A percentile compares a stretch with the other conserved stretches of the same genome.
Conservation (phyloP, 2,888 invertebrate species). For the Unio pictorum region DNA sequence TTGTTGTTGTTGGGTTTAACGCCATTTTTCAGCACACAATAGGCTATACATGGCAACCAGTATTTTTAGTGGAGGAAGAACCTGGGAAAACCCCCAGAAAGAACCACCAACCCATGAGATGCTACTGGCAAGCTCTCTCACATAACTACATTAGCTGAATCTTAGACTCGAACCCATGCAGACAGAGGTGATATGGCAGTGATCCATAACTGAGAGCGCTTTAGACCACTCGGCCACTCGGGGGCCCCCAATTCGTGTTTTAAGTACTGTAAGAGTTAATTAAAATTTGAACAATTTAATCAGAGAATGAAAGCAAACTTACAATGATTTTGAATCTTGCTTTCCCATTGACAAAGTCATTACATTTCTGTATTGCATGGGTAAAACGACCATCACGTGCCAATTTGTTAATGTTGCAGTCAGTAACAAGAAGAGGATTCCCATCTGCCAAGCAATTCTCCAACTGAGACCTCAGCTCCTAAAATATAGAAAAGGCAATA, state of each 20-base stretch:
- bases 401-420: constrained; percentile 64
- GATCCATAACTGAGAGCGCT: too few relatives aligned
- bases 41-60: too few relatives aligned
- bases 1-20: too few relatives aligned
- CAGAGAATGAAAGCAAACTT: constrained; percentile 23
- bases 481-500: constrained; percentile 10
- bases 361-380: constrained; percentile 61
- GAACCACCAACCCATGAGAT: too few relatives aligned
- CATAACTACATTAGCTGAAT: too few relatives aligned
- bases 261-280: not conserved
- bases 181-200: too few relatives aligned
- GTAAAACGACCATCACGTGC: constrained; percentile 61
- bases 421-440: constrained; percentile 66
- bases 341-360: constrained; percentile 63
- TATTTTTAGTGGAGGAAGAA: too few relatives aligned
- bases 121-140: too few relatives aligned
- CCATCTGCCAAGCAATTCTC: constrained; percentile 71
- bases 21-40: too few relatives aligned
- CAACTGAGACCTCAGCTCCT: constrained; percentile 70
- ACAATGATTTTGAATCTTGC: constrained; percentile 69
- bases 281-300: not conserved
- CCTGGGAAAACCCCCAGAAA: too few relatives aligned
- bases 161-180: too few relatives aligned
- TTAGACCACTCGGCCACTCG: too few relatives aligned
- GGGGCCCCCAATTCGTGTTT: not conserved